Conservation (phyloP, 2,113 vertebrate species). For the Narcine bancroftii region DNA sequence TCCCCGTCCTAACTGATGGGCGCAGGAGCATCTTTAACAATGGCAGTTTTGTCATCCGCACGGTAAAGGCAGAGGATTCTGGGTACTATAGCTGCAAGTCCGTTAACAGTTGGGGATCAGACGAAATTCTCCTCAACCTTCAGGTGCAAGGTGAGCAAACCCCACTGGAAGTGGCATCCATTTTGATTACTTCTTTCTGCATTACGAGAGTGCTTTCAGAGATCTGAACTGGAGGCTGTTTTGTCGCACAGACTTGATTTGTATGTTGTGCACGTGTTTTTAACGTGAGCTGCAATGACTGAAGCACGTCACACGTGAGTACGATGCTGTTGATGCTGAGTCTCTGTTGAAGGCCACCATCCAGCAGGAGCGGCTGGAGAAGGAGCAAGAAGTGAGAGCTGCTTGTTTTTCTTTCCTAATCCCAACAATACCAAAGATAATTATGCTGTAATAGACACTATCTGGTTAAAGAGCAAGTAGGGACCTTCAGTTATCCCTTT, state of each 20-base stretch:
- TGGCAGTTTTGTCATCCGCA: constrained; percentile 92
- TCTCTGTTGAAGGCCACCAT: not conserved
- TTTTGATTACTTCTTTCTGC: not conserved
- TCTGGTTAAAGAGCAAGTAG: not conserved
- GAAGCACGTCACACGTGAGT: too few relatives aligned
- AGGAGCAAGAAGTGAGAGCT: too few relatives aligned
- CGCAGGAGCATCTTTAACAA: constrained; percentile 85
- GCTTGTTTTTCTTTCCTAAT: not conserved
- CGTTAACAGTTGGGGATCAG: constrained; percentile 94
- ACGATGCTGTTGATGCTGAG: not conserved
- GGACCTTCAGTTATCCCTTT: too few relatives aligned
- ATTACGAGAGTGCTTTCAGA: not conserved
- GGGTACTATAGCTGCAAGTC: constrained; percentile 93
- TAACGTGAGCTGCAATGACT: too few relatives aligned
- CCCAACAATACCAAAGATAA: not conserved
- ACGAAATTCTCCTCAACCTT: constrained; percentile 88
- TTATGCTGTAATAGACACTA: not conserved
- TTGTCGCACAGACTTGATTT: not conserved
- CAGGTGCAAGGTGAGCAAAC: constrained; percentile 80
- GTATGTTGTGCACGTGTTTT: too few relatives aligned
- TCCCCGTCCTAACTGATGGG: constrained; percentile 83
- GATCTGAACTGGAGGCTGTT: not conserved
- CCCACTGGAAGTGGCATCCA: not conserved
- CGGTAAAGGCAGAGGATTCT: constrained; percentile 93
- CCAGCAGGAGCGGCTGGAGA: not conserved